These are phyloP conservation scores for Tragopan temminckii DNA, from an alignment of 2,797 vertebrate species.

Conservation along the genomic window DNA sequence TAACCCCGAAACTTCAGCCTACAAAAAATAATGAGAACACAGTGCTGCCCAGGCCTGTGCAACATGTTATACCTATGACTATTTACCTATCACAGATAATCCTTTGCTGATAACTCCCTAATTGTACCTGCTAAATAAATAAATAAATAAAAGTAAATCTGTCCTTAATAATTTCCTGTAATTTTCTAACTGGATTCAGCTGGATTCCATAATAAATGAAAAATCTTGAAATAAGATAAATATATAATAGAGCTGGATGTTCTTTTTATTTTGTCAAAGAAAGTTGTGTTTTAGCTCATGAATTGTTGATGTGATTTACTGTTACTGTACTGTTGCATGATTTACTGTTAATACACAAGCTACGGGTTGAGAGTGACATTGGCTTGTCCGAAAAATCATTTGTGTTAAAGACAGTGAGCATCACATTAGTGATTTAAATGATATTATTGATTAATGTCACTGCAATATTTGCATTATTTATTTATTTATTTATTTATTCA, in stretches of 20 bases:
- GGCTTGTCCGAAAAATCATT: neutral
- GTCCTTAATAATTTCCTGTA: neutral
- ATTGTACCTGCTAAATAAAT: neutral
- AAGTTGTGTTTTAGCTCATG: neutral
- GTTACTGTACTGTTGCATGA: too few relatives aligned
- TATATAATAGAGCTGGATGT: neutral
- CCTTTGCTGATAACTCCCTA: neutral
- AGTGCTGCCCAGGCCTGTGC: neutral
- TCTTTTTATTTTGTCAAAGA: neutral
- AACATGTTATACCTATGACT: neutral
- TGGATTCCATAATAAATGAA: neutral
- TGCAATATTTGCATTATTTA: neutral
- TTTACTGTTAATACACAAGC: neutral
- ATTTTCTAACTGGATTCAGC: neutral
- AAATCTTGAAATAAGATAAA: neutral
- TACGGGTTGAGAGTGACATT: neutral
- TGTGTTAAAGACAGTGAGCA: neutral
- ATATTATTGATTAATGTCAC: neutral
- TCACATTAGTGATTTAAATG: neutral
- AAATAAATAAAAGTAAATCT: neutral
- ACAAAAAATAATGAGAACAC: neutral
- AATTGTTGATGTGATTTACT: neutral
- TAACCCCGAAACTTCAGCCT: neutral
- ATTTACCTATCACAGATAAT: accelerated
- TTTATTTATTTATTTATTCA: neutral